Evolutionary conservation across 2,113 vertebrate species (phyloP).

Genomic region (Phylloscopus whistleri): DNA sequence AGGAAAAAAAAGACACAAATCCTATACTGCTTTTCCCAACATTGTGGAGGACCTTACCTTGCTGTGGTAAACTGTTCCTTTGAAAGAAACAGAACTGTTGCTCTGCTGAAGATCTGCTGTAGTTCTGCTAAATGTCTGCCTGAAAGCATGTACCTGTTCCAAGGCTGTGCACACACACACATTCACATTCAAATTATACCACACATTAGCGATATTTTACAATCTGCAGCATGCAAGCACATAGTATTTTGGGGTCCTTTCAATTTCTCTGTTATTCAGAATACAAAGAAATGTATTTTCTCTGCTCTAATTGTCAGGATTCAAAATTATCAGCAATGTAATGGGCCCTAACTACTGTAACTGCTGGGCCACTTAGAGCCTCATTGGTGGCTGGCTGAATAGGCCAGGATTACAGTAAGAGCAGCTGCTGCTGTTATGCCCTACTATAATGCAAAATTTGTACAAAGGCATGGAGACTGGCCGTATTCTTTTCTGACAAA

Average conservation of each 20-base stretch:
- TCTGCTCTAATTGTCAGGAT: conserved; percentile 48
- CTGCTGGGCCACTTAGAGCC: conserved; percentile 41
- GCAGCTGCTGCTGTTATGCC: conserved; percentile 50
- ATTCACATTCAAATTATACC: background rate
- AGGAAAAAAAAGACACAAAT: background rate
- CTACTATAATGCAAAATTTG: conserved; percentile 21
- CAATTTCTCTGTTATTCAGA: conserved; percentile 41
- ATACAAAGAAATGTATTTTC: conserved; percentile 28
- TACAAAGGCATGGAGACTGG: conserved; percentile 14
- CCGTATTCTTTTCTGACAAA: conserved; percentile 35
- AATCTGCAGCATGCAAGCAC: background rate
- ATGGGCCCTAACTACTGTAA: conserved; percentile 61
- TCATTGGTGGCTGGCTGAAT: conserved; percentile 48
- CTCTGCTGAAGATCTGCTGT: background rate
- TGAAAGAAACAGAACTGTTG: conserved; percentile 1
- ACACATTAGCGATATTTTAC: background rate
- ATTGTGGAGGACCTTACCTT: background rate
- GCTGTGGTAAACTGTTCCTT: background rate
- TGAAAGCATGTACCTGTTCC: conserved; percentile 30
- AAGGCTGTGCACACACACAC: background rate
- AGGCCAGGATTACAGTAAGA: conserved; percentile 40
- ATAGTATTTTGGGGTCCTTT: background rate
- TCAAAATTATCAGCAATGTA: conserved; percentile 56
- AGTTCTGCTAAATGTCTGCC: background rate
- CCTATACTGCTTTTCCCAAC: background rate